phyloP scores from a whole-genome alignment of 2,113 vertebrate species.

The Lampris incognitus region DNA sequence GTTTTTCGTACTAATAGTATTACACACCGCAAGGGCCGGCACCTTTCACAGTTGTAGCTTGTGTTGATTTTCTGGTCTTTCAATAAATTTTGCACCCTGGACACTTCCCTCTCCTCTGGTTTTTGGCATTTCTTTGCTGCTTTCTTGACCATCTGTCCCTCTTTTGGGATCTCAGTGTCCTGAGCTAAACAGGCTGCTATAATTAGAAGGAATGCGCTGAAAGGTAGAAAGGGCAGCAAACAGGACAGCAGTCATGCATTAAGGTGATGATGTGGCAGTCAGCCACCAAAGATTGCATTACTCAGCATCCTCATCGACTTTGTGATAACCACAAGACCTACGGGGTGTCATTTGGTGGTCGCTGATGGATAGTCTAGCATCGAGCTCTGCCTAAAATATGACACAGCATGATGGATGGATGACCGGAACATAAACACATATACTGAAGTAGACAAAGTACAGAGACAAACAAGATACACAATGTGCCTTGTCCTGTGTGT shows the following conservation, averaged over 20 bases:
- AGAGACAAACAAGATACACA: not conserved
- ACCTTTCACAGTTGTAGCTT: no score
- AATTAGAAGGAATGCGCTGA: conserved; percentile 45
- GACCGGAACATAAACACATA: no score
- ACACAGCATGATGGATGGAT: no score
- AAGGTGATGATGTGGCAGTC: conserved; percentile 44
- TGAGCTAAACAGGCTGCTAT: conserved; percentile 39
- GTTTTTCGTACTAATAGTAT: no score
- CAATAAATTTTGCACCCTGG: no score
- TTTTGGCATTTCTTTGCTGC: not conserved
- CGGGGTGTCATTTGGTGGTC: conserved; percentile 5
- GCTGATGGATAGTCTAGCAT: not conserved
- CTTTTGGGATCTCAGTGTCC: conserved; percentile 11
- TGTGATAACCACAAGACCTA: not conserved
- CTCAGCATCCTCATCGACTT: conserved; percentile 10
- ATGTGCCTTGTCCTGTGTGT: not conserved
- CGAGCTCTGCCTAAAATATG: no score
- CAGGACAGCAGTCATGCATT: not conserved
- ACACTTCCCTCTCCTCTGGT: no score
- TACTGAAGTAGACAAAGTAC: not conserved
- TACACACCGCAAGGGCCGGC: no score
- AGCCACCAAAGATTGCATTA: conserved; percentile 12
- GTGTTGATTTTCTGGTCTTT: no score
- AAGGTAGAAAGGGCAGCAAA: conserved; percentile 1
- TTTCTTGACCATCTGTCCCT: conserved; percentile 12